Base-by-base conservation (phyloP, 2,113 vertebrate species). In the Mormyrus iriodes region DNA sequence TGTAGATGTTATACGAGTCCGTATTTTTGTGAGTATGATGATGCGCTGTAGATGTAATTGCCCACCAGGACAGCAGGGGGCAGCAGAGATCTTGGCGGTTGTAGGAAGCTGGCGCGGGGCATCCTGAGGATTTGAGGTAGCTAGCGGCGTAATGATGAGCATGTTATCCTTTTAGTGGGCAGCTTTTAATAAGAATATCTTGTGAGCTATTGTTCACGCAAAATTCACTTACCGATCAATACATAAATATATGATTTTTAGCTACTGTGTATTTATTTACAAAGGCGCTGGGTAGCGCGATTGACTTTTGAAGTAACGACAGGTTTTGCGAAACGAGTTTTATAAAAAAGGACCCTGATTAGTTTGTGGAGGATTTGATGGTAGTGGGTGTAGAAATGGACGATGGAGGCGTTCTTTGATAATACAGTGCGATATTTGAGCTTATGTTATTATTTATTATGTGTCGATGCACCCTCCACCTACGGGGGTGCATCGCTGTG, bases 31-130 rank as follows among this genome's bases (percentile, higher is more conserved):
- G 15, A 53, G 3, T 3, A 53, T 69, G 58, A 2, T 9, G 61
- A 8, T 27, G 9, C n/a, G 9, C 4, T 5, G 31, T 31, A 42
- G 73, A 19, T 85, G 82, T 48, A 85, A 3, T 52, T 52, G 49
- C 84, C 46, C 84, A 84, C 84, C 49, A 52, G n/a, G 31, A 53
- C 84, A 52, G 84, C n/a, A 86, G 84, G 84, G 0, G 84, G 84
- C 84, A 35, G 21, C 49, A 52, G 10, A 4, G 84, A 51, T 5
- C n/a, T 31, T 21, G 48, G 24, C 27, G 17, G n/a, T 31, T 48
- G 48, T 84, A 84, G 82, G 44, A 48, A 84, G 10, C 21, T 84
- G 82, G 82, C 48, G 13, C 7, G n/a, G 19, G 82, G 19, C 42
- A 21, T 21, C 9, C 1, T 48, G 44, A 2, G 21, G 42, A 84